phyloP scores from a whole-genome alignment of 2,113 vertebrate species.

The Clarias macrocephalus region DNA sequence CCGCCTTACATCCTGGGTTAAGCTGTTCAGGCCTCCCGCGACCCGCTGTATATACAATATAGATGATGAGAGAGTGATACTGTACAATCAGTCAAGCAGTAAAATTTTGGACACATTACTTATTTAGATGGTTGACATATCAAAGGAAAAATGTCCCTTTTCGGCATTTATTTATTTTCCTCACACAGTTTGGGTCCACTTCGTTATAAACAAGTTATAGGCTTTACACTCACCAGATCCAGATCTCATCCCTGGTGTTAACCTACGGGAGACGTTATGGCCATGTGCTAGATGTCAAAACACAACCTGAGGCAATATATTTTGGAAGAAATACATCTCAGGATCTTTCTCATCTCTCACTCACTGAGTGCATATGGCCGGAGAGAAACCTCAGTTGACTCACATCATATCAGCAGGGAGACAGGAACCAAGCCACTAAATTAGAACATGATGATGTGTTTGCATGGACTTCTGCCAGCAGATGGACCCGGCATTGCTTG shows the following conservation, averaged over 20 bases:
- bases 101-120: neutral
- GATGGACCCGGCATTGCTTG: neutral
- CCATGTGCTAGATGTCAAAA: neutral
- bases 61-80: too few species aligned
- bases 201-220: neutral
- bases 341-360: neutral
- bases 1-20: too few species aligned
- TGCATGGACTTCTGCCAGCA: neutral
- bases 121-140: neutral
- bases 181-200: neutral
- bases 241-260: neutral
- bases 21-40: too few species aligned
- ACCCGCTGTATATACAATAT: too few species aligned
- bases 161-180: neutral
- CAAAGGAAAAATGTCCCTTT: neutral
- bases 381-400: neutral
- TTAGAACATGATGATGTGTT: slow-evolving; percentile 22
- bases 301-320: neutral
- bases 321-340: neutral
- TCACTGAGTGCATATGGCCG: neutral
- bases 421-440: slow-evolving; percentile 31
- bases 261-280: neutral
- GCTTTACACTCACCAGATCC: neutral
- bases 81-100: neutral
- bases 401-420: neutral